A percentile compares a stretch with the other conserved stretches of the same genome.
Evolutionary conservation across 2,113 vertebrate species (phyloP).

Genomic region (Podarcis raffonei): DNA sequence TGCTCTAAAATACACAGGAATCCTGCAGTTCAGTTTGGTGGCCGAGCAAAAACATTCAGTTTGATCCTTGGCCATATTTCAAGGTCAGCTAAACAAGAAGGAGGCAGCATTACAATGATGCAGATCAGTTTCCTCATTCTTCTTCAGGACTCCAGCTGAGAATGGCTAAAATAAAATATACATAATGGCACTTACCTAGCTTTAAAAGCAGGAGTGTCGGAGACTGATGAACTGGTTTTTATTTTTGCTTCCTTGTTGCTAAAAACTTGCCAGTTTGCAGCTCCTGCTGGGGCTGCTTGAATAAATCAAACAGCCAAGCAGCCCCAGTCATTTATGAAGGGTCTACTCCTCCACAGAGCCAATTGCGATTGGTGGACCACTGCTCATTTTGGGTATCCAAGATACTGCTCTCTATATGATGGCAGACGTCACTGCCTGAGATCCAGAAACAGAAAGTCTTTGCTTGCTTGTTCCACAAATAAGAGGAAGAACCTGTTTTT

Average conservation of each 20-base stretch:
- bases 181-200: not conserved
- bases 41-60: not conserved
- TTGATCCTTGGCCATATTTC: not conserved
- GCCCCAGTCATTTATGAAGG: slow-evolving; percentile 16
- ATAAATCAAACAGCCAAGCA: not conserved
- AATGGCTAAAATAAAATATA: not conserved
- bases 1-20: not conserved
- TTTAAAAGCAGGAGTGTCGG: not conserved
- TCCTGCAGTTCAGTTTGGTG: not conserved
- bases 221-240: not conserved
- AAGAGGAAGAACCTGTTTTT: not conserved
- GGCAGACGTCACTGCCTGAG: not conserved
- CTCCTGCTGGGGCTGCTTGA: not conserved
- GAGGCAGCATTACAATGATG: not conserved
- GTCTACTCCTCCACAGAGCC: not conserved
- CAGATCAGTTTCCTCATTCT: not conserved
- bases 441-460: slow-evolving; percentile 2
- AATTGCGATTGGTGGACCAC: not conserved
- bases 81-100: not conserved
- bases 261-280: not conserved
- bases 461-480: not conserved
- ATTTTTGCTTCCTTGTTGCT: not conserved
- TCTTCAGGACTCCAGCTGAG: not conserved
- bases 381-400: slow-evolving; percentile 14
- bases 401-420: slow-evolving; percentile 18